phyloP scores from a whole-genome alignment of 2,113 vertebrate species.

The Merops nubicus region DNA sequence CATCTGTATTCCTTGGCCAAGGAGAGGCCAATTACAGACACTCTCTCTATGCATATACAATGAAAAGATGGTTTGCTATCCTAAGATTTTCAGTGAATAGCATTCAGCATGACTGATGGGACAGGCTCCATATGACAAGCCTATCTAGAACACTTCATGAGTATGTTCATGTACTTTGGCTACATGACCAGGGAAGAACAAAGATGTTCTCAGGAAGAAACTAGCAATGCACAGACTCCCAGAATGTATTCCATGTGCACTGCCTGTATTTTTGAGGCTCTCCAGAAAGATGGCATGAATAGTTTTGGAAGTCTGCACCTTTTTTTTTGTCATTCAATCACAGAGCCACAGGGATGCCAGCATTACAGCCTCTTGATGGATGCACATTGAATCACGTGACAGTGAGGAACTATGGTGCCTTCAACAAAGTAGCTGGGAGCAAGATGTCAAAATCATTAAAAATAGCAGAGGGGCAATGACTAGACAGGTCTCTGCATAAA shows the following conservation, averaged over 20 bases:
- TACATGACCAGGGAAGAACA: not conserved
- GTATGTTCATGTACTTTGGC: not conserved
- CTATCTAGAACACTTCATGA: not conserved
- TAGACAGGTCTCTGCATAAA: not conserved
- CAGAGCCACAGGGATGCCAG: accelerated
- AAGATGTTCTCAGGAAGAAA: not conserved
- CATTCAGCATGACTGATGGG: not conserved
- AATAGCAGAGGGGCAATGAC: not conserved
- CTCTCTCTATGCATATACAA: not conserved
- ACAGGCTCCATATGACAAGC: not conserved
- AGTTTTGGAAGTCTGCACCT: not conserved
- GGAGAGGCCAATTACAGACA: not conserved
- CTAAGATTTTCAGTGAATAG: not conserved
- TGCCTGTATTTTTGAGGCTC: not conserved
- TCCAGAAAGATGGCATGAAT: not conserved
- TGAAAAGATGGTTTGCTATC: not conserved
- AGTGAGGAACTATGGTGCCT: not conserved
- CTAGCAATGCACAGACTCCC: not conserved
- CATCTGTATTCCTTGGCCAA: not conserved
- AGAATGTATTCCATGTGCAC: accelerated
- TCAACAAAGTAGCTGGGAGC: not conserved
- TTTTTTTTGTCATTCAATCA: not conserved
- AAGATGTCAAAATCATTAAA: not conserved
- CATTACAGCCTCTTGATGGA: accelerated
- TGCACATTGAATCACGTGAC: not conserved